Percentiles rank a stretch among this genome's conserved stretches.
phyloP scores from a whole-genome alignment of 2,888 invertebrate species.

The Drosophila recens region DNA sequence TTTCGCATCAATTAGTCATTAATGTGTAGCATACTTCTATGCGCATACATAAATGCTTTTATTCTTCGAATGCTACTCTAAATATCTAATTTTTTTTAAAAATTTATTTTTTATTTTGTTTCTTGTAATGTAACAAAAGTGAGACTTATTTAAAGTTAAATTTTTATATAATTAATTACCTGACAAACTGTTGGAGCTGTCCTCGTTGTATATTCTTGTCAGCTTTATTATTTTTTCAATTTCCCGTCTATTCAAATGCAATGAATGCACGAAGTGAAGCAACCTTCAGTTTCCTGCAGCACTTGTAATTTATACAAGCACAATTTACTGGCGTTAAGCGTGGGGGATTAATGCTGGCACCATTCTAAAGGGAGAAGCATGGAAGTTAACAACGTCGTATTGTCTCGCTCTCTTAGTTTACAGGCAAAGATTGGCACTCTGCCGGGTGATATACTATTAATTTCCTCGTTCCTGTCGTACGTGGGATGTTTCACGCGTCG shows the following conservation, averaged over 20 bases:
- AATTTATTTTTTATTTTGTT: too few relatives aligned
- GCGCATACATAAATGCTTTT: too few relatives aligned
- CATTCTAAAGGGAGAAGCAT: too few relatives aligned
- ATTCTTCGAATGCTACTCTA: too few relatives aligned
- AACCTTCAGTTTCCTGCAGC: constrained; percentile 59
- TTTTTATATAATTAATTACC: neutral
- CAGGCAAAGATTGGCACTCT: constrained; percentile 91
- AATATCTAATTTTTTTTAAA: too few relatives aligned
- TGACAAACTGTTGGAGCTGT: neutral
- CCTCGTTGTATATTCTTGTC: constrained; percentile 38
- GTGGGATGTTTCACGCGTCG: constrained; percentile 96
- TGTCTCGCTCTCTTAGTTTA: constrained; percentile 85
- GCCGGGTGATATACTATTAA: constrained; percentile 96
- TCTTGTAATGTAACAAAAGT: too few relatives aligned
- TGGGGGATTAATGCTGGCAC: constrained; percentile 42
- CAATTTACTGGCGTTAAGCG: constrained; percentile 60
- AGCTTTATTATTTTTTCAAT: constrained; percentile 75
- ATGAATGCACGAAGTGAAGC: constrained; percentile 35
- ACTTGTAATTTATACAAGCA: constrained; percentile 71
- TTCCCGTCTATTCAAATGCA: constrained; percentile 76
- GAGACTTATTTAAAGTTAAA: too few relatives aligned
- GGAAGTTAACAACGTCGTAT: constrained; percentile 8
- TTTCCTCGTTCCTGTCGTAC: constrained; percentile 97
- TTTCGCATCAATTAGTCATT: too few relatives aligned
- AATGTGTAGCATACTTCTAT: too few relatives aligned